phyloP scores from a whole-genome alignment of 2,888 invertebrate species.

The Scaptomyza reducta region DNA sequence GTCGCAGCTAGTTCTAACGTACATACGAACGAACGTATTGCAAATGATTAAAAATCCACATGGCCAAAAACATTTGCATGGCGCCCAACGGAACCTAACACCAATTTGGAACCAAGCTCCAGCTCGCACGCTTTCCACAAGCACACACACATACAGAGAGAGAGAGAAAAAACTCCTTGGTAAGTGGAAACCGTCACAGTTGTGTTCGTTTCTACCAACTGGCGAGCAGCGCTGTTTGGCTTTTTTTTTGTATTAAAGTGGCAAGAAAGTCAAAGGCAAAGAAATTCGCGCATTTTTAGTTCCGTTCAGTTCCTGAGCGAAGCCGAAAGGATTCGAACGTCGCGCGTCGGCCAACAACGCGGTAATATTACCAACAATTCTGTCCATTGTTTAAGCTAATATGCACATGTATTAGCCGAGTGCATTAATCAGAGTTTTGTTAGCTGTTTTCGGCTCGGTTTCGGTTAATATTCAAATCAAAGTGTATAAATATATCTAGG shows the following conservation, averaged over 20 bases:
- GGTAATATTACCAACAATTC: slow-evolving; percentile 47
- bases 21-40: slow-evolving; percentile 31
- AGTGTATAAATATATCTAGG: too few species aligned
- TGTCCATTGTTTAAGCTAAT: slow-evolving; percentile 14
- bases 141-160: slow-evolving; percentile 26
- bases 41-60: slow-evolving; percentile 59
- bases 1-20: slow-evolving; percentile 10
- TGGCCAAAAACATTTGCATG: slow-evolving; percentile 62
- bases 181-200: slow-evolving; percentile 78
- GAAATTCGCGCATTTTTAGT: slow-evolving; percentile 80
- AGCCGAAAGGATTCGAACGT: slow-evolving; percentile 83
- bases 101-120: slow-evolving; percentile 70
- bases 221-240: slow-evolving; percentile 27
- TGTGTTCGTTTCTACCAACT: slow-evolving; percentile 41
- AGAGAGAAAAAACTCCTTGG: slow-evolving; percentile 50
- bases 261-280: slow-evolving; percentile 66
- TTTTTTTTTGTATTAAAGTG: slow-evolving; percentile 59
- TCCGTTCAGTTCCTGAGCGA: slow-evolving; percentile 81
- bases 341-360: slow-evolving; percentile 65
- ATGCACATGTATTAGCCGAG: neutral
- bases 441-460: slow-evolving; percentile 5
- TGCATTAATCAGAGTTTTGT: neutral
- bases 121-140: slow-evolving; percentile 62
- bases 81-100: slow-evolving; percentile 65
- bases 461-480: slow-evolving; percentile 22